Base-by-base conservation (phyloP, 30 jellyfish, hydroid and myxozoan genomes). In the Pseudorhiza aurosa region DNA sequence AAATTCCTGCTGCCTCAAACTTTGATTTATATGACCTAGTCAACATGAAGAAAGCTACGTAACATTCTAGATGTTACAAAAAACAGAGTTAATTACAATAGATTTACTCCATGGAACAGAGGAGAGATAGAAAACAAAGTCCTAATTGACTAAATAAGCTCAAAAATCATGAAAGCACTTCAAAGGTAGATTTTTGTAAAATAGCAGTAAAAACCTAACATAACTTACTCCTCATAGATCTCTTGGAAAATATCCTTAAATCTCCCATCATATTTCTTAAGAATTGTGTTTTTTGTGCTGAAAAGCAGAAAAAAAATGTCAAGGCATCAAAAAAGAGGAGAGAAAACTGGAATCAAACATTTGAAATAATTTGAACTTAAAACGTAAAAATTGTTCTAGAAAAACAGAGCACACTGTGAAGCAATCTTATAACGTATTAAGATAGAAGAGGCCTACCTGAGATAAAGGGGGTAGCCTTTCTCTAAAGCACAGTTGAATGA, bases 201-300 rank as follows among this genome's bases (percentile, higher is more conserved):
- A n/a, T n/a, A n/a, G n/a, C n/a, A n/a, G n/a, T n/a, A n/a, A n/a
- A n/a, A n/a, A n/a, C n/a, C 3, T 31, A 39, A 31, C 78, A 5
- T 21, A 27, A 67, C 88, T 73, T 46, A 85, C 96, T 59, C 83
- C 35, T 83, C 98, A 56, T 91, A 91, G 28, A 91, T 85, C 40
- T 82, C 96, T 64, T 91, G 98, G 65, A 91, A 91, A 8, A 91
- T 83, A 28, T 91, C 98, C 37, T 91, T 91, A 59, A 91, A 91
- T 68, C 98, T 30, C 22, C 98, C 98, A 84, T 91, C 98, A 75
- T 91, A 91, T 58, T 91, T 91, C 80, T 91, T 91, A 21, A 91
- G 60, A 44, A 91, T 91, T 14, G 98, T 91, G 32, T 91, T 91
- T 72, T 91, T 91, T 5, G 98, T 91, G 39, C 98, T 91, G 55